phyloP scores from a whole-genome alignment of 2,888 invertebrate genomes.

The Antheraea yamamai region DNA sequence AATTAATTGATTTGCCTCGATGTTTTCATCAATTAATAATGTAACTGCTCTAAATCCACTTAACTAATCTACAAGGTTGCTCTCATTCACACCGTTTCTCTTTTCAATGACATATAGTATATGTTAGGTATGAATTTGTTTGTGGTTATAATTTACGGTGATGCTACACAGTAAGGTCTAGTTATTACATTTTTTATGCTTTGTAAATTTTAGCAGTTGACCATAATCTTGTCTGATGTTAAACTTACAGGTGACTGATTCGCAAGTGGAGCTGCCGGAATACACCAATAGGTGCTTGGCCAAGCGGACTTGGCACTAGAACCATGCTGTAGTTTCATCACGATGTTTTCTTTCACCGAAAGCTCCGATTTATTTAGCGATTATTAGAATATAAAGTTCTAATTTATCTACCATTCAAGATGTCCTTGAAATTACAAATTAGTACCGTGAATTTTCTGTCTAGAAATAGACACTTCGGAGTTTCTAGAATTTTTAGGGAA shows the following conservation, averaged over 20 bases:
- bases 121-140: background rate
- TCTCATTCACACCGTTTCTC: background rate
- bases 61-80: background rate
- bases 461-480: background rate
- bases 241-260: too few relatives aligned
- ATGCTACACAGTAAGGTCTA: background rate
- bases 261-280: too few relatives aligned
- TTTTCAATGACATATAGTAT: background rate
- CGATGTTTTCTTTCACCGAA: too few relatives aligned
- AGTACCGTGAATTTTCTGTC: background rate
- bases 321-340: too few relatives aligned
- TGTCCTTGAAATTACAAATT: background rate
- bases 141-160: background rate
- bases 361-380: background rate
- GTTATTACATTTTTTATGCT: background rate
- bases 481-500: background rate
- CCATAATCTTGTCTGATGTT: too few relatives aligned
- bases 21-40: slow-evolving; percentile 60
- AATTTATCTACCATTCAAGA: background rate
- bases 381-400: background rate
- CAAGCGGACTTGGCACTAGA: too few relatives aligned
- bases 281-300: too few relatives aligned
- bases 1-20: slow-evolving; percentile 73
- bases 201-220: too few relatives aligned
- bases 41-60: slow-evolving; percentile 26